Evolutionary conservation across 2,113 vertebrate genomes (phyloP).

Genomic region (Oxygymnocypris stewartii): DNA sequence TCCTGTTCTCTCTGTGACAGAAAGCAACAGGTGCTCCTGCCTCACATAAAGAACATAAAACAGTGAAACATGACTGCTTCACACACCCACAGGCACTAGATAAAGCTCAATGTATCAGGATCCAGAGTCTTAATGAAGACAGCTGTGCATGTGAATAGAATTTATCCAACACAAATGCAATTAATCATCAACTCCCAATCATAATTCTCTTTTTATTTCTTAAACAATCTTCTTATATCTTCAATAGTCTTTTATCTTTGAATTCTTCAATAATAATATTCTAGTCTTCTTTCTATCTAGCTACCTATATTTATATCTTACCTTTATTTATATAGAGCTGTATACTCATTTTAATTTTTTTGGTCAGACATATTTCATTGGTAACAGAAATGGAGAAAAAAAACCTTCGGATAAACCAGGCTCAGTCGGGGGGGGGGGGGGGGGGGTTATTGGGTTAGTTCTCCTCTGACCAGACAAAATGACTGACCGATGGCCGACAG

Average conservation of each 20-base stretch:
- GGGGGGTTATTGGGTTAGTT: too few species aligned
- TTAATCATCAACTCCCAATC: background rate
- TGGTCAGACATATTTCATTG: too few species aligned
- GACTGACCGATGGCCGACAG: too few species aligned
- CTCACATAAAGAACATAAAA: slow-evolving; percentile 9
- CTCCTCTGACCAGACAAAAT: too few species aligned
- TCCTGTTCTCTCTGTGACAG: slow-evolving; percentile 19
- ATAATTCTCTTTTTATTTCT: background rate
- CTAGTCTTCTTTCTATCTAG: background rate
- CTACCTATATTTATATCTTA: background rate
- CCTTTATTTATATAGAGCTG: too few species aligned
- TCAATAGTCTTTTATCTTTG: background rate
- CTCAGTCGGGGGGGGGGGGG: too few species aligned
- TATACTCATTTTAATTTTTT: too few species aligned
- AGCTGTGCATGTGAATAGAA: slow-evolving; percentile 56
- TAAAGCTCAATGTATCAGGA: background rate
- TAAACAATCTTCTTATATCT: background rate
- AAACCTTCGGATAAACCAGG: too few species aligned
- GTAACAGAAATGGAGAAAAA: too few species aligned
- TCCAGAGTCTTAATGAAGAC: slow-evolving; percentile 50
- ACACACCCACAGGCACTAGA: slow-evolving; percentile 15
- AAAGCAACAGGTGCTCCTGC: slow-evolving; percentile 40
- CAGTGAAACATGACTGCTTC: slow-evolving; percentile 1
- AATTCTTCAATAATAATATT: background rate
- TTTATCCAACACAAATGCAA: background rate